phyloP scores from a whole-genome alignment of 2,888 invertebrate genomes.

The Dolichomitus sp. region DNA sequence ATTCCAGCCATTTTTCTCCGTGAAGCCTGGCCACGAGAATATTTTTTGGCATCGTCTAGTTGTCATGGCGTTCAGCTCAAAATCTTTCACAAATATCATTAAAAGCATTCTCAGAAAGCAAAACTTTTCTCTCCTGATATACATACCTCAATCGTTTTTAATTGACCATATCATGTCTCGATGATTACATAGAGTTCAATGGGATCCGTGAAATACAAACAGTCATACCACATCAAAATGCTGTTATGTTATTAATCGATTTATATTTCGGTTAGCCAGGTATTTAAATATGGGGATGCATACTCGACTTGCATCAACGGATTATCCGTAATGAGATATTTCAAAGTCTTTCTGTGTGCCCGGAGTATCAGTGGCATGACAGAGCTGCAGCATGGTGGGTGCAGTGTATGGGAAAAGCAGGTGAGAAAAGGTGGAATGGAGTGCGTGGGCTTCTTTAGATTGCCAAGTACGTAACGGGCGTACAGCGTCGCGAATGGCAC shows the following conservation, averaged over 20 bases:
- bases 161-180: no score
- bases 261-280: conserved; percentile 1
- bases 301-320: not conserved
- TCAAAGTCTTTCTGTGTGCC: not conserved
- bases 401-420: not conserved
- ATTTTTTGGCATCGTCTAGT: no score
- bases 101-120: no score
- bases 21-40: no score
- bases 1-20: no score
- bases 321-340: not conserved
- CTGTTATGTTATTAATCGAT: conserved; percentile 12
- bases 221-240: no score
- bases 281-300: conserved; percentile 6
- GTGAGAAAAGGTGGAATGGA: conserved; percentile 15
- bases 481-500: conserved; percentile 22
- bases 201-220: no score
- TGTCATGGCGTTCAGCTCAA: no score
- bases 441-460: conserved; percentile 39
- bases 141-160: not conserved
- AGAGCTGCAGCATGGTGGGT: conserved; percentile 24
- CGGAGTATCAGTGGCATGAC: conserved; percentile 34
- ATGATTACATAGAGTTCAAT: no score
- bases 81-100: no score
- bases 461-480: conserved; percentile 39
- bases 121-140: not conserved